Conservation (phyloP, 2,888 invertebrate species). For the Autographa pulchrina region DNA sequence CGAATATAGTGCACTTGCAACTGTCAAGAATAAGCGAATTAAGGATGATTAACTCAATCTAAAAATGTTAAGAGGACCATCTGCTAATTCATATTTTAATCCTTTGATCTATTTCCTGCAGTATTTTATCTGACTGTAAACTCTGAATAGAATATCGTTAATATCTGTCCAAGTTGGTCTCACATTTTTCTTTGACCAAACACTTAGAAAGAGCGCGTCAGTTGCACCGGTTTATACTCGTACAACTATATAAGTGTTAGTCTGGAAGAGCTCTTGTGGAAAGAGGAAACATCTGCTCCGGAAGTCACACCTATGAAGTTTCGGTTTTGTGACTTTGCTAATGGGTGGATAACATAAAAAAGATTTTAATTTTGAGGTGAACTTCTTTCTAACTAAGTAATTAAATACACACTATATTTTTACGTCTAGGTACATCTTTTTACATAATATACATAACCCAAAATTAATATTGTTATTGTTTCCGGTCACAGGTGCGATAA, state of each 20-base stretch:
- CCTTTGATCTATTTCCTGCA: not conserved
- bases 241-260: conserved; percentile 24
- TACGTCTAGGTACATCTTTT: not conserved
- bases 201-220: conserved; percentile 19
- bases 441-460: not conserved
- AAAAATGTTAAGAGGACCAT: too few species aligned
- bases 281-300: conserved; percentile 27
- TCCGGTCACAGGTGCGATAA: conserved; percentile 85
- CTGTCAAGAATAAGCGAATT: not conserved
- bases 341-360: not conserved
- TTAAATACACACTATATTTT: not conserved
- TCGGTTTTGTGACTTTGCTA: conserved; percentile 14
- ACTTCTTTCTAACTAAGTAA: not conserved
- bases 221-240: conserved; percentile 34
- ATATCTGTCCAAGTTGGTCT: conserved; percentile 14
- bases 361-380: not conserved
- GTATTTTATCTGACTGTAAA: not conserved
- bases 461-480: not conserved
- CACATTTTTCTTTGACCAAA: conserved; percentile 27
- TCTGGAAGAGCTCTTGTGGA: conserved; percentile 20
- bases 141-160: conserved; percentile 6
- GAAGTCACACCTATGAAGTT: conserved; percentile 33
- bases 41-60: too few species aligned
- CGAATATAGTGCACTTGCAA: not conserved
- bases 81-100: not conserved